These are phyloP conservation scores for Puma concolor DNA, from an alignment of 2,113 vertebrate species.

Conservation along the genomic window DNA sequence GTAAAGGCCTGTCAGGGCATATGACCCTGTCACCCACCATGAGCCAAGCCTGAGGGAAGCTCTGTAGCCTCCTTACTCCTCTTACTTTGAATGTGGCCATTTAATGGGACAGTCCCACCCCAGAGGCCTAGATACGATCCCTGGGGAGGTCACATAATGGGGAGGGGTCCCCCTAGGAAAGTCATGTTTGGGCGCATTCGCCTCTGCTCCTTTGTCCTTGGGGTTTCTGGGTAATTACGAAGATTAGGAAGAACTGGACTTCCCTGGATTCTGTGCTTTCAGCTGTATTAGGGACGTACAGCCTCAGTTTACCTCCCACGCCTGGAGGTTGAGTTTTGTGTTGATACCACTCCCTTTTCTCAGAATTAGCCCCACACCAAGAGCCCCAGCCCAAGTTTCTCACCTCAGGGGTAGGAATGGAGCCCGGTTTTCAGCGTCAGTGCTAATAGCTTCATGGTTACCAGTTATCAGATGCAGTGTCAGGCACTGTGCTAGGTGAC, in stretches of 20 bases:
- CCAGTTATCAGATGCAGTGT: background rate
- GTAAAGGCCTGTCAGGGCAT: slow-evolving; percentile 85
- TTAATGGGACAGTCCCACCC: slow-evolving; percentile 22
- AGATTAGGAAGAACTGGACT: background rate
- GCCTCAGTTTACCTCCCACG: slow-evolving; percentile 36
- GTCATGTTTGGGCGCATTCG: background rate
- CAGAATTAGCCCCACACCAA: background rate
- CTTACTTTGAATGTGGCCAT: slow-evolving; percentile 2
- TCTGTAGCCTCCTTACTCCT: slow-evolving; percentile 5
- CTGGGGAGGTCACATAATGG: background rate
- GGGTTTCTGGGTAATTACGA: background rate
- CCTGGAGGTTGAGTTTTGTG: background rate
- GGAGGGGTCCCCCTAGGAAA: background rate
- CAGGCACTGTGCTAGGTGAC: background rate
- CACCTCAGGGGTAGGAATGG: background rate
- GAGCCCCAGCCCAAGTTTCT: background rate
- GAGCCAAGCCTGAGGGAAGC: slow-evolving; percentile 22
- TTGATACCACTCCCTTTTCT: background rate
- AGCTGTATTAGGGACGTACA: background rate
- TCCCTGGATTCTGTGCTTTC: background rate
- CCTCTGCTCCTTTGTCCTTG: background rate
- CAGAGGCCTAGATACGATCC: background rate
- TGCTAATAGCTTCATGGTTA: background rate
- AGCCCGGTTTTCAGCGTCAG: background rate
- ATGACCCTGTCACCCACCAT: slow-evolving; percentile 70